Evolutionary conservation across 53 echinoderm and acorn worm species (phyloP).

Genomic region (Echinometra lucunter): DNA sequence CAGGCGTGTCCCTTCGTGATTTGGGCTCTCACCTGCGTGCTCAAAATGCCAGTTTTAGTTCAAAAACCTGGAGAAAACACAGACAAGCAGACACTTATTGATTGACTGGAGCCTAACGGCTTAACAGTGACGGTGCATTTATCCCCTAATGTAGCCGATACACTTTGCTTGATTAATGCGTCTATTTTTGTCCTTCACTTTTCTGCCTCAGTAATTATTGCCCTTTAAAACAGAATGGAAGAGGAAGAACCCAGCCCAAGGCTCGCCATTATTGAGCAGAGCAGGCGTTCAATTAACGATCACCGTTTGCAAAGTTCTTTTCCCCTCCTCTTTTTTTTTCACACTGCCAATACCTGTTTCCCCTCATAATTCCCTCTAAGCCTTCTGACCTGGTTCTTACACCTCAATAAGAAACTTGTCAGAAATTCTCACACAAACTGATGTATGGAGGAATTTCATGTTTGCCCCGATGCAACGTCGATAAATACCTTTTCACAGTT

Average conservation of each 20-base stretch:
- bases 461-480: slow-evolving; percentile 25
- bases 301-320: slow-evolving; percentile 3
- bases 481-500: slow-evolving; percentile 41
- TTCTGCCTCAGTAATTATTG: slow-evolving; percentile 58
- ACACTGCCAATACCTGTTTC: slow-evolving; percentile 37
- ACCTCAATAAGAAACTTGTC: slow-evolving; percentile 12
- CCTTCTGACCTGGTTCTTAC: slow-evolving; percentile 24
- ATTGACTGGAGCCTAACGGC: slow-evolving; percentile 41
- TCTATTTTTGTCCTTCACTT: slow-evolving; percentile 48
- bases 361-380: slow-evolving; percentile 31
- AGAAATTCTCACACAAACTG: not conserved
- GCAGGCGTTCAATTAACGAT: slow-evolving; percentile 60
- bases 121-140: slow-evolving; percentile 52
- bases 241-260: slow-evolving; percentile 31
- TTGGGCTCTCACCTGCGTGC: not conserved
- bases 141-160: slow-evolving; percentile 57
- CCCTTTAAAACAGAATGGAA: slow-evolving; percentile 37
- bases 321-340: not conserved
- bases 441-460: not conserved
- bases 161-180: slow-evolving; percentile 57
- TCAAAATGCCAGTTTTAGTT: not conserved
- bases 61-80: not conserved
- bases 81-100: slow-evolving; percentile 27
- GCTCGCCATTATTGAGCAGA: slow-evolving; percentile 46
- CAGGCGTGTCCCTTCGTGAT: not conserved